These are phyloP conservation scores for Poecile atricapillus DNA, from an alignment of 2,113 vertebrate genomes.

Conservation along the genomic window DNA sequence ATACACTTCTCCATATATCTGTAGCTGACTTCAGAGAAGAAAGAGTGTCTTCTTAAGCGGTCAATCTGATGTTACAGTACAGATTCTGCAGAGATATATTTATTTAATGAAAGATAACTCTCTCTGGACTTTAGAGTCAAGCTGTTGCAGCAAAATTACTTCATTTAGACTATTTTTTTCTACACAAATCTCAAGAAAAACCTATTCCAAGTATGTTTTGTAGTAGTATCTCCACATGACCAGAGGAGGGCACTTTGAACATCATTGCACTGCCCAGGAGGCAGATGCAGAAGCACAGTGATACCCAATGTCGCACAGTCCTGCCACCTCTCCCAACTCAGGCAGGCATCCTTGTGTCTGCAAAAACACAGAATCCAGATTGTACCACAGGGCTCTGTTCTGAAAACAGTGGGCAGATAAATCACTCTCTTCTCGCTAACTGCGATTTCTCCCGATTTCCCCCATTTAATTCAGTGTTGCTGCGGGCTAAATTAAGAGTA, in stretches of 20 bases:
- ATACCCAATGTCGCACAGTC: slow-evolving; percentile 52
- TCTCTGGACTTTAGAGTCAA: slow-evolving; percentile 60
- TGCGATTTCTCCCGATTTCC: not conserved
- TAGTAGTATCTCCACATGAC: slow-evolving; percentile 66
- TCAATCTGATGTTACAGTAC: slow-evolving; percentile 52
- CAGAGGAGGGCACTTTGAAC: slow-evolving; percentile 79
- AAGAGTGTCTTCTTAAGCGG: slow-evolving; percentile 39
- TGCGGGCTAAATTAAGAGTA: slow-evolving; percentile 7
- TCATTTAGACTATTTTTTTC: not conserved
- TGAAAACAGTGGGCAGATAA: slow-evolving; percentile 9
- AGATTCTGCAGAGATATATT: slow-evolving; percentile 20
- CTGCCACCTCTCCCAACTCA: slow-evolving; percentile 40
- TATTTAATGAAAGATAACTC: slow-evolving; percentile 40
- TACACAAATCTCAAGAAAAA: slow-evolving; percentile 40
- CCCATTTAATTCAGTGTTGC: not conserved
- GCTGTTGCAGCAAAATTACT: slow-evolving; percentile 58
- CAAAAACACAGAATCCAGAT: slow-evolving; percentile 55
- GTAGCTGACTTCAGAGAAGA: slow-evolving; percentile 69
- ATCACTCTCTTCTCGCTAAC: not conserved
- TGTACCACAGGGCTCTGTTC: slow-evolving; percentile 37
- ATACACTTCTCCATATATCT: slow-evolving; percentile 57
- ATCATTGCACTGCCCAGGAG: slow-evolving; percentile 59
- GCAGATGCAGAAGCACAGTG: slow-evolving; percentile 75
- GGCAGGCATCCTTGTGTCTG: slow-evolving; percentile 36
- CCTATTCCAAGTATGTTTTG: slow-evolving; percentile 32